Evolutionary conservation across 2,888 invertebrate genomes (phyloP).

Genomic region (Sicus ferrugineus): DNA sequence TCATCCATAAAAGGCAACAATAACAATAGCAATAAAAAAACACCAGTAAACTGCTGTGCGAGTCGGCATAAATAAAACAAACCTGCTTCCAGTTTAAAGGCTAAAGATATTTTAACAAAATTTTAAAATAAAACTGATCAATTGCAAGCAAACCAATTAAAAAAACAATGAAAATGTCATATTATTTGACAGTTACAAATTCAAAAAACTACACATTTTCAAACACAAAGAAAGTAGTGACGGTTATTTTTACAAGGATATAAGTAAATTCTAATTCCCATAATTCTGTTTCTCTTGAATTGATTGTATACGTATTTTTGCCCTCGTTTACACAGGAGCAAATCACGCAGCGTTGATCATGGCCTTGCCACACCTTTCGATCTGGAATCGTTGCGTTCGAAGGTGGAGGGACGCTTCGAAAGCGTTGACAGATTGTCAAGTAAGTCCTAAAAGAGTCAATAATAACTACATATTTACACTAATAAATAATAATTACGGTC

Average conservation of each 20-base stretch:
- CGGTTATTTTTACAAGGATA: constrained; percentile 25
- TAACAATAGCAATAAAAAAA: not conserved
- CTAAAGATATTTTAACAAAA: not conserved
- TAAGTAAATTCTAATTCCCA: constrained; percentile 1
- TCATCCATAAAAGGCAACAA: not conserved
- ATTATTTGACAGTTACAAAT: not conserved
- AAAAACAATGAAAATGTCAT: not conserved
- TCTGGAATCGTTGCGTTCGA: constrained; percentile 82
- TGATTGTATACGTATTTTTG: constrained; percentile 13
- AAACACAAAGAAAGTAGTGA: not conserved
- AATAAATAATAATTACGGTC: too few relatives aligned
- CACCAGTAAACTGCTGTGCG: not conserved
- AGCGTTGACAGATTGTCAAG: constrained; percentile 75
- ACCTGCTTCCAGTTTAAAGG: not conserved
- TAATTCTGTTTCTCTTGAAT: not conserved
- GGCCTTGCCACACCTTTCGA: constrained; percentile 87
- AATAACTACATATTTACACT: too few relatives aligned
- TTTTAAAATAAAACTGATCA: constrained; percentile 38
- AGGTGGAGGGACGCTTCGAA: constrained; percentile 86
- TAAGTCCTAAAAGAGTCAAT: constrained; percentile 48
- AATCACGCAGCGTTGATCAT: constrained; percentile 90
- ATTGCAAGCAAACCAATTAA: constrained; percentile 42
- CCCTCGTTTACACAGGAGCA: constrained; percentile 74
- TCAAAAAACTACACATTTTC: not conserved
- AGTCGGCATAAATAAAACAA: not conserved